phyloP scores from a whole-genome alignment of 2,797 vertebrate species.

The Hybognathus amarus region DNA sequence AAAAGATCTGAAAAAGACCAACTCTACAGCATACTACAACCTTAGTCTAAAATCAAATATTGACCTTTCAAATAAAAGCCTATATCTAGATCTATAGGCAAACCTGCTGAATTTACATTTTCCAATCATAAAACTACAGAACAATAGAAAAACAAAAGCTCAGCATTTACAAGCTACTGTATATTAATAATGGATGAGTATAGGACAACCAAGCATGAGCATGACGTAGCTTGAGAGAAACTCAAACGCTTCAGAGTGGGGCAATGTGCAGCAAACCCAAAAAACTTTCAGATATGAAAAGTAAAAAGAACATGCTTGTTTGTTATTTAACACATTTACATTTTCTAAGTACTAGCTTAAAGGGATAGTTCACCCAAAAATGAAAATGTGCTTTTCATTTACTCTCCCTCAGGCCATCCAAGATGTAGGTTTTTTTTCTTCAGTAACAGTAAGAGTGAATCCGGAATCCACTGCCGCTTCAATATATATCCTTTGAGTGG shows the following conservation, averaged over 20 bases:
- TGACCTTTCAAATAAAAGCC: slow-evolving; percentile 31
- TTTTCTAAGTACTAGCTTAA: not conserved
- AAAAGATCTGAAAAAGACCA: not conserved
- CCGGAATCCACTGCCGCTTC: too few relatives aligned
- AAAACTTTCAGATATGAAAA: not conserved
- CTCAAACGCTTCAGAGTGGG: not conserved
- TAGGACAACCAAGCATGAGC: slow-evolving; percentile 18
- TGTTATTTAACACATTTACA: not conserved
- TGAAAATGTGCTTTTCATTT: not conserved
- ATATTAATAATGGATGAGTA: slow-evolving; percentile 43
- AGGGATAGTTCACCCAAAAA: not conserved
- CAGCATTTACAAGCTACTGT: slow-evolving; percentile 22
- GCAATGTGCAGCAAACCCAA: not conserved
- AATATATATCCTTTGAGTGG: too few relatives aligned
- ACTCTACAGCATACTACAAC: not conserved
- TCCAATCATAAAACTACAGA: slow-evolving; percentile 40
- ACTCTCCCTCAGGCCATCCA: too few relatives aligned
- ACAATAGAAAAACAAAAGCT: slow-evolving; percentile 38
- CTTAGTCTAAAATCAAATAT: slow-evolving; percentile 40
- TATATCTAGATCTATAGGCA: slow-evolving; percentile 33
- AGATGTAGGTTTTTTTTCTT: too few relatives aligned
- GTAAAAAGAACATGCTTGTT: not conserved
- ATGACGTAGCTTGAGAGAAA: not conserved
- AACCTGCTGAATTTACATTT: slow-evolving; percentile 38
- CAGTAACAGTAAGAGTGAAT: too few relatives aligned